These are phyloP conservation scores for Neodon shergylaensis DNA, from an alignment of 2,113 vertebrate genomes.

Conservation along the genomic window DNA sequence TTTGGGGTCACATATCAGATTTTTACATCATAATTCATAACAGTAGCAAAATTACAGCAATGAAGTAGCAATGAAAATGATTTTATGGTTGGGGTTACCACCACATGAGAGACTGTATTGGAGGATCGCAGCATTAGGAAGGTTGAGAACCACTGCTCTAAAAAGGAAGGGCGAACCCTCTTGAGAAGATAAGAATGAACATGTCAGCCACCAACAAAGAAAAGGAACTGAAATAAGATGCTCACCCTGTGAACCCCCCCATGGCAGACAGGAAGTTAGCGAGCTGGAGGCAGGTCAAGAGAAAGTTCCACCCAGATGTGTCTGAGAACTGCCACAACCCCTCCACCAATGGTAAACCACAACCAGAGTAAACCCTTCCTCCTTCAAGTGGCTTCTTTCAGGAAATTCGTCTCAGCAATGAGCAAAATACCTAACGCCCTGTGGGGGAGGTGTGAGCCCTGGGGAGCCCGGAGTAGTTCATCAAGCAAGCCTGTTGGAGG, in stretches of 20 bases:
- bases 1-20: background rate
- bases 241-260: too few relatives aligned
- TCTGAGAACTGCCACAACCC: background rate
- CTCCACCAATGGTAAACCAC: background rate
- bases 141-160: background rate
- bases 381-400: background rate
- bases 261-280: background rate
- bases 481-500: background rate
- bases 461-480: background rate
- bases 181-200: background rate
- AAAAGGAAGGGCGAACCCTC: background rate
- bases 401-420: background rate
- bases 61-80: background rate
- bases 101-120: background rate
- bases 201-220: background rate
- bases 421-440: background rate
- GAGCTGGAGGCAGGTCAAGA: background rate
- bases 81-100: background rate
- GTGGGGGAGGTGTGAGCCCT: background rate
- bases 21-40: background rate
- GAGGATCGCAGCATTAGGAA: background rate
- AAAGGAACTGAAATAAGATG: background rate
- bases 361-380: background rate
- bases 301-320: background rate
- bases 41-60: background rate